Conservation (phyloP, 2,113 vertebrate species). For the Hippocampus guttulatus region DNA sequence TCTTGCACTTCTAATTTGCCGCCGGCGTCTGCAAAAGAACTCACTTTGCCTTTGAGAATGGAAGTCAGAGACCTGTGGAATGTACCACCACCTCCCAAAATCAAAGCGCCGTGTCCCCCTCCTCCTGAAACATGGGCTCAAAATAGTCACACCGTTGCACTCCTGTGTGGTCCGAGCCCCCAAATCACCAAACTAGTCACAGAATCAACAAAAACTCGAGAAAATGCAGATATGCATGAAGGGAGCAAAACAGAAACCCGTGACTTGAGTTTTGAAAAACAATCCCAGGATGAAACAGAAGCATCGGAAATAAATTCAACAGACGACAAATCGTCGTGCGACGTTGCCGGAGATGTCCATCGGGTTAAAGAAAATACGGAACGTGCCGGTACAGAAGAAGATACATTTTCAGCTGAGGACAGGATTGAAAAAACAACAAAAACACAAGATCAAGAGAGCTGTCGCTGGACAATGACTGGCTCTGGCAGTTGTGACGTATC, state of each 20-base stretch:
- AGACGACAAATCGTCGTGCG: constrained; percentile 11
- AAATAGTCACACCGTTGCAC: constrained; percentile 63
- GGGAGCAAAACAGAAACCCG: constrained; percentile 25
- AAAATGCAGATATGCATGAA: constrained; percentile 21
- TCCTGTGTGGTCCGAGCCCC: constrained; percentile 56
- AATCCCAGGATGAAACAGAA: not conserved
- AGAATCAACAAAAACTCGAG: constrained; percentile 27
- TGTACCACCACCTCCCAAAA: constrained; percentile 87
- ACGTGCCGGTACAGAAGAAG: constrained; percentile 24
- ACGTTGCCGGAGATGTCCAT: constrained; percentile 9
- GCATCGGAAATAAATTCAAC: constrained; percentile 28
- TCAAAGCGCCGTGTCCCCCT: constrained; percentile 83
- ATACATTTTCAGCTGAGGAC: constrained; percentile 6
- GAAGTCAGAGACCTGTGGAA: constrained; percentile 66
- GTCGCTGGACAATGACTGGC: constrained; percentile 7
- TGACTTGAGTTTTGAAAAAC: constrained; percentile 14
- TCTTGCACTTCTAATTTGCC: constrained; percentile 33
- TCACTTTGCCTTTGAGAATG: constrained; percentile 5
- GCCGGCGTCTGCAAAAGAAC: constrained; percentile 23
- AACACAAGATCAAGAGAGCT: constrained; percentile 23
- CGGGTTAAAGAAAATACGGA: constrained; percentile 14
- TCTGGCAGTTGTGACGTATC: constrained; percentile 20
- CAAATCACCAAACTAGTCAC: constrained; percentile 14
- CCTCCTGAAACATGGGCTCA: constrained; percentile 79
- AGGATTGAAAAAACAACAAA: constrained; percentile 9